Evolutionary conservation across 2,888 invertebrate genomes (phyloP), one percentile per base, ranked within the genome.

Genomic region (Heterodera filipjevi): DNA sequence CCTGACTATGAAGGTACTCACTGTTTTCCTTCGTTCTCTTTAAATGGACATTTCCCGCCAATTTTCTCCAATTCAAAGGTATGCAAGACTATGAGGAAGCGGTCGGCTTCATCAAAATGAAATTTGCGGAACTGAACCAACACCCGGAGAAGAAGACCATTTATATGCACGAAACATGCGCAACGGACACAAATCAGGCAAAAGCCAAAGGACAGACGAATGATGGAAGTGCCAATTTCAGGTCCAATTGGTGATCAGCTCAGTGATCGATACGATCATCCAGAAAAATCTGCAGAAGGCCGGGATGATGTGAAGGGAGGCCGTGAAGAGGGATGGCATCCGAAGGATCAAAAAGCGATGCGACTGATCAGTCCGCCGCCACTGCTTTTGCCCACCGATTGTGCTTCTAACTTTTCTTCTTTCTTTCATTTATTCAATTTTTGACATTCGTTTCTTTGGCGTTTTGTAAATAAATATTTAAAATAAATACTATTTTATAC

Each of bases 111-210:
- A 99, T 99, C 91, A 93, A 99, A 91, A 94, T 96, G 92, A 99
- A 98, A 96, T 99, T 99, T 93, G 97, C 96, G 92, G 98, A 99
- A 92, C 94, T 99, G 91, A 99, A 99, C 92, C 97, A 98, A 87
- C 98, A 99, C 92, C 95, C 95, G 89, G 98, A 99, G 93, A 99
- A 99, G 53, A 79, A 79, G 64, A 80, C 79, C 16, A 80, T 80
- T 66, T 80, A 80, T 33, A 99, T 98, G 92, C 99, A 99, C 93
- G 99, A 99, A 92, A 99, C 98, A 89, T 99, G 98, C 93, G 99
- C 99, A 92, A 99, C 99, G 94, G 99, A 98, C 96, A 93, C 89
- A 53, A 86, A 86, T 82, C 87, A 87, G 83, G 85, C 66, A 33
- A 44, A 30, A 33, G 22, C 19, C n/a, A 32, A 46, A 5, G 16